Base-by-base conservation (phyloP, 2,113 vertebrate genomes). In the Columbina picui region DNA sequence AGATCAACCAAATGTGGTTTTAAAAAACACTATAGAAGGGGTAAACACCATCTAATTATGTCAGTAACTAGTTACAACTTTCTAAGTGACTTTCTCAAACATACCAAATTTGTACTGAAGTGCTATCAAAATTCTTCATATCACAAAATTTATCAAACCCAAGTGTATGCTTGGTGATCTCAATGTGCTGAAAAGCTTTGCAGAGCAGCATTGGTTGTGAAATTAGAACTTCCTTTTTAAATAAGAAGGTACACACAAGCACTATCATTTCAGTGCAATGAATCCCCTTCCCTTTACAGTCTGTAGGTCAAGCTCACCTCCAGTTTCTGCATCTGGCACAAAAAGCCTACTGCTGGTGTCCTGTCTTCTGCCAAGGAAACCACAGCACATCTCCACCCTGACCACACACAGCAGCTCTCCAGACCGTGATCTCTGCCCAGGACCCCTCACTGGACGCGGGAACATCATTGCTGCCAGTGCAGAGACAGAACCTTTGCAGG, bases 391-490 rank as follows among this genome's bases (percentile, higher is more conserved):
- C 52, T 45, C 29, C 36, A 57, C 11, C 36, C 53, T 32, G 53
- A 36, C 32, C 20, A 0, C 2, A 7, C 38, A 60, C 15, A 30
- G 17, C 55, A 13, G 21, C 34, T 74, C 61, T 43, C 0, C 0
- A 30, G 76, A 78, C 9, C 2, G 0, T 4, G 7, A 25, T 21
- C 23, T 41, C 39, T 67, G 25, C 27, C 32, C 16, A 61, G 39
- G 32, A 47, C 2, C 15, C 19, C 56, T 70, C 73, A 21, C 27
- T 18, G 21, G 32, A 25, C 21, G 21, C 22, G 4, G 30, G 8
- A 8, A 2, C 53, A 43, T 25, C 41, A 25, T 26, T 3, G 4
- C 18, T 1, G 0, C 56, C 36, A 25, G 6, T 32, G 14, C 0
- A 0, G 32, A 56, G 39, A 23, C 17, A 29, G 41, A 0, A 0